These are phyloP conservation scores for Bibio marci DNA, from an alignment of 2,888 invertebrate species.

Conservation along the genomic window DNA sequence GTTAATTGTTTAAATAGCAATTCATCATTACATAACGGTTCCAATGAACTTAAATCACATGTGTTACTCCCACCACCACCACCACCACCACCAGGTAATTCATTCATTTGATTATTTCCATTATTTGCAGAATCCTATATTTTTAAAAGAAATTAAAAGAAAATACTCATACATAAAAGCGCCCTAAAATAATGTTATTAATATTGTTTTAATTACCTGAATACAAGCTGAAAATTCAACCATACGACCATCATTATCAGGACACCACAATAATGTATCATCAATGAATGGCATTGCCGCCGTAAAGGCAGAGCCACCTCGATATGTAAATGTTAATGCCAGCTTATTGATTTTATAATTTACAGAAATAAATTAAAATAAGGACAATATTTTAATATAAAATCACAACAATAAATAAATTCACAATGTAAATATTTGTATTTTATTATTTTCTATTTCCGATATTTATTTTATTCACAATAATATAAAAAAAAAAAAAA, in stretches of 20 bases:
- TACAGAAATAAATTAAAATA: too few relatives aligned
- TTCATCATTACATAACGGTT: slow-evolving; percentile 40
- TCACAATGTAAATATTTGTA: too few relatives aligned
- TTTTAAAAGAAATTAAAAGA: neutral
- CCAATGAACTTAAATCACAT: slow-evolving; percentile 22
- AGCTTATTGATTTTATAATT: slow-evolving; percentile 17
- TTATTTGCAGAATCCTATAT: slow-evolving; percentile 3
- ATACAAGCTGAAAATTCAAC: slow-evolving; percentile 79
- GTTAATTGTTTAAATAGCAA: slow-evolving; percentile 68
- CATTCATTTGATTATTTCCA: slow-evolving; percentile 9
- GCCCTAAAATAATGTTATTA: too few relatives aligned
- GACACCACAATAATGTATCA: slow-evolving; percentile 87
- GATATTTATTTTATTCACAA: too few relatives aligned
- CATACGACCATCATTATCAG: slow-evolving; percentile 89
- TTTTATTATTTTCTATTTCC: too few relatives aligned
- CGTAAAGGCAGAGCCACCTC: slow-evolving; percentile 28
- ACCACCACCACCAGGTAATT: neutral
- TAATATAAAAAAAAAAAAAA: too few relatives aligned
- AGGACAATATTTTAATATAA: too few relatives aligned
- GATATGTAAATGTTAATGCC: slow-evolving; percentile 22
- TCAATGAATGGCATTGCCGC: slow-evolving; percentile 91
- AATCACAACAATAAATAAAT: too few relatives aligned
- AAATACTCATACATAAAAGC: too few relatives aligned
- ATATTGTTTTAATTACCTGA: slow-evolving; percentile 37
- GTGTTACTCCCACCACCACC: slow-evolving; percentile 8